Evolutionary conservation across 2,113 vertebrate species (phyloP), one percentile per base, ranked within the genome.

Genomic region (Mesoclemmys tuberculata): DNA sequence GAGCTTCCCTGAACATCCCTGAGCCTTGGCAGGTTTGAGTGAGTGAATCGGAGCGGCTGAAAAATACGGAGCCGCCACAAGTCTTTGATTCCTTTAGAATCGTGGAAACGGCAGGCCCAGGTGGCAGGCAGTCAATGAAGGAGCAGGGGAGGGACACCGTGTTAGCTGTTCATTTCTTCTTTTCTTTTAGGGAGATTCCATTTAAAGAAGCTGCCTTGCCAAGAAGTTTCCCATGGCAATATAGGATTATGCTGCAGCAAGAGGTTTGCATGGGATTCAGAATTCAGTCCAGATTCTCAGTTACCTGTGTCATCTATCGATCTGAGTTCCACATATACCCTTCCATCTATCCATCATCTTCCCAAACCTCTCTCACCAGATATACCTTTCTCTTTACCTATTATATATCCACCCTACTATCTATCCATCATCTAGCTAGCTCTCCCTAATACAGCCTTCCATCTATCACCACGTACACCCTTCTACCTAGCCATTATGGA

Each of bases 221-320:
- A 96, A 95, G 86, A 91, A 96, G 91, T 94, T 96, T 97, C 91
- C 68, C 81, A 74, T 91, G 93, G 68, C 71, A 89, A 92, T 95
- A 93, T 79, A 92, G 92, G 95, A 94, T 97, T 94, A 97, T 56
- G 38, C 16, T 0, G 0, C 51, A 92, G 95, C 93, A 92, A 91
- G 91, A 79, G 80, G 71, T 51, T 85, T 90, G 86, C 71, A 89
- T 86, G 51, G 80, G 51, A 93, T 38, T 51, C 46, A 0, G 89
- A 93, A 84, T 80, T 88, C 87, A 91, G 22, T 44, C 11, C 71
- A 75, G 24, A 75, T 6, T 11, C 22, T 44, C 24, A 26, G 22
- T 24, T n/a, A 38, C 5, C 86, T 84, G 88, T 90, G 92, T 90
- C 74, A 48, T 0, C 88, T 93, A 92, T 86, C 92, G 90, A 74